These are phyloP conservation scores for Oconnorella tubifera DNA, from an alignment of 2,888 invertebrate species.

Conservation along the genomic window DNA sequence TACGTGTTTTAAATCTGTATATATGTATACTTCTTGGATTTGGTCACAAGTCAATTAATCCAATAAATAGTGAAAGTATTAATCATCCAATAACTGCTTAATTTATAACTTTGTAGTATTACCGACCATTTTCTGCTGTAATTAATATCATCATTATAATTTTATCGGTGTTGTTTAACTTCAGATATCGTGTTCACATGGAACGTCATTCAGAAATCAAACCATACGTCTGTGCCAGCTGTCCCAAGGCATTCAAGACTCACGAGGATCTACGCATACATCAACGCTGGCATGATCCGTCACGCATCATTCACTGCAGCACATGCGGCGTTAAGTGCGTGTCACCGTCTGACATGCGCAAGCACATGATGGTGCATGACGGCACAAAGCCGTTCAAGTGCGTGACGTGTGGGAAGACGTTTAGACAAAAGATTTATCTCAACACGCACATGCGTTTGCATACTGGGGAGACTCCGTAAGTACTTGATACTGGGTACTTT, in stretches of 20 bases:
- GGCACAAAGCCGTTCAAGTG: conserved; percentile 15
- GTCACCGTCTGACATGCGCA: conserved; percentile 8
- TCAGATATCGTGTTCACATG: conserved; percentile 50
- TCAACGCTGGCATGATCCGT: conserved; percentile 11
- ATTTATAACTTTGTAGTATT: no score
- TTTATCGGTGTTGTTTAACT: background rate
- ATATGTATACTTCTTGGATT: no score
- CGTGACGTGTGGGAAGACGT: conserved; percentile 15
- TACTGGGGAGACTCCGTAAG: conserved; percentile 84
- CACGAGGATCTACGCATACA: conserved; percentile 63
- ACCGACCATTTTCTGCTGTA: no score
- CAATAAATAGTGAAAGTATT: no score
- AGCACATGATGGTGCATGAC: conserved; percentile 13
- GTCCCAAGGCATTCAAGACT: conserved; percentile 64
- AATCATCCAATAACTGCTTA: no score
- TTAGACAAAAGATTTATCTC: conserved; percentile 43
- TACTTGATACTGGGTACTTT: background rate
- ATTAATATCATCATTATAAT: background rate
- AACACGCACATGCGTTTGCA: conserved; percentile 97
- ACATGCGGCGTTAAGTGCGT: conserved; percentile 9
- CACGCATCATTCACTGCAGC: conserved; percentile 6
- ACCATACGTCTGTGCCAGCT: conserved; percentile 61
- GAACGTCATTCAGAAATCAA: conserved; percentile 64
- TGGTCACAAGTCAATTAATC: no score
- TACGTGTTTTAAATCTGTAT: no score